Evolutionary conservation across 1,140 invertebrate genomes (phyloP).

Genomic region (Choristoneura fumiferana): DNA sequence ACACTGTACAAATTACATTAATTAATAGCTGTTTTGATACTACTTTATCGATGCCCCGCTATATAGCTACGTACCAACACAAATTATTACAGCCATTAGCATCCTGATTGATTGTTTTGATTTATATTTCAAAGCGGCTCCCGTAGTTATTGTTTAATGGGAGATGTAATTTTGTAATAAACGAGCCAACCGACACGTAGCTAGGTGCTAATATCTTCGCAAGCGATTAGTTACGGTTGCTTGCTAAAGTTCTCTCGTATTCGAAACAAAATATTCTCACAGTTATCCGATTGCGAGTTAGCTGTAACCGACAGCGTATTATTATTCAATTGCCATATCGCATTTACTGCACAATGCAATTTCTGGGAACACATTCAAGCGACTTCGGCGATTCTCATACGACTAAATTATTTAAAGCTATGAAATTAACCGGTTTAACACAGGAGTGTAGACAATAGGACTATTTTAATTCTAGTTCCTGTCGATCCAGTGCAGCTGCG

Average conservation of each 20-base stretch:
- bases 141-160: conserved; percentile 4
- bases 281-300: conserved; percentile 7
- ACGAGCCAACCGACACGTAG: not conserved
- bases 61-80: not conserved
- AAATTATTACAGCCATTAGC: conserved; percentile 10
- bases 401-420: conserved; percentile 11
- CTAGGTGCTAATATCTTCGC: conserved; percentile 4
- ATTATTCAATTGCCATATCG: conserved; percentile 18
- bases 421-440: conserved; percentile 19
- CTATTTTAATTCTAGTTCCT: conserved; percentile 54
- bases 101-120: conserved; percentile 11
- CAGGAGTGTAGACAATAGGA: conserved; percentile 32
- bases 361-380: conserved; percentile 6
- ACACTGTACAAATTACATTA: conserved; percentile 10
- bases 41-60: conserved; percentile 5
- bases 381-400: not conserved
- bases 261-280: not conserved
- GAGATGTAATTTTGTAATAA: conserved; percentile 9
- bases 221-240: conserved; percentile 4
- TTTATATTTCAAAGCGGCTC: conserved; percentile 10
- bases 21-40: conserved; percentile 16
- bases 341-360: conserved; percentile 9
- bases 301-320: conserved; percentile 1
- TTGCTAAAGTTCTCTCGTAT: not conserved
- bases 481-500: conserved; percentile 53